phyloP scores from a whole-genome alignment of 2,888 invertebrate genomes.

The Abrostola tripartita region DNA sequence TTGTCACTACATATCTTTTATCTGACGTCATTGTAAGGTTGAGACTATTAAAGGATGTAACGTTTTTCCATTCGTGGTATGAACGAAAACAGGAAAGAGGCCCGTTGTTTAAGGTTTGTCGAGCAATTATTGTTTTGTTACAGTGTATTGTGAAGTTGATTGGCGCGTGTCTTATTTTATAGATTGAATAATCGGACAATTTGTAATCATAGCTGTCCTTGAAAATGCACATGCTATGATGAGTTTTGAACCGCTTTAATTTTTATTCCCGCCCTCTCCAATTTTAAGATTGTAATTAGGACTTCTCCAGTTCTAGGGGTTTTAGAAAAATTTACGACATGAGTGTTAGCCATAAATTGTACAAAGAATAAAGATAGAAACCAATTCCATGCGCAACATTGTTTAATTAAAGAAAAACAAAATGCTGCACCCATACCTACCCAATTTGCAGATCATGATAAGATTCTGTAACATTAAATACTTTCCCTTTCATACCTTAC shows the following conservation, averaged over 20 bases:
- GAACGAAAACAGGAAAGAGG: conserved; percentile 45
- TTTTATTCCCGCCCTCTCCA: too few species aligned
- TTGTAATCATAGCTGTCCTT: not conserved
- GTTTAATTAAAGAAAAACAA: not conserved
- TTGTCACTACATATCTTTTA: conserved; percentile 43
- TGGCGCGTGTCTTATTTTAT: conserved; percentile 8
- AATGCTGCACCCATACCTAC: not conserved
- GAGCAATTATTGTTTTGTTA: conserved; percentile 21
- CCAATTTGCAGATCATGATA: conserved; percentile 1
- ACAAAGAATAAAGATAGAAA: not conserved
- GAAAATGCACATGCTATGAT: too few species aligned
- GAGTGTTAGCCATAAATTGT: not conserved
- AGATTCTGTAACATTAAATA: not conserved
- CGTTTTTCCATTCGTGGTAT: conserved; percentile 43
- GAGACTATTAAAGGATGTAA: conserved; percentile 40
- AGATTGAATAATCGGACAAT: not conserved
- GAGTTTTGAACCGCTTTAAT: too few species aligned
- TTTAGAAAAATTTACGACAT: not conserved
- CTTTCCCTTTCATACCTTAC: conserved; percentile 21
- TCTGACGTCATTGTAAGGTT: conserved; percentile 46
- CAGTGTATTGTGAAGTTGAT: conserved; percentile 15
- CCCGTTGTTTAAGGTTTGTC: conserved; percentile 40
- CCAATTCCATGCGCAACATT: conserved; percentile 1
- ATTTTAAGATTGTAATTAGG: too few species aligned
- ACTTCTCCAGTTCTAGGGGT: too few species aligned